Evolutionary conservation across 2,113 vertebrate species (phyloP).

Genomic region (Micronycteris hirsuta): DNA sequence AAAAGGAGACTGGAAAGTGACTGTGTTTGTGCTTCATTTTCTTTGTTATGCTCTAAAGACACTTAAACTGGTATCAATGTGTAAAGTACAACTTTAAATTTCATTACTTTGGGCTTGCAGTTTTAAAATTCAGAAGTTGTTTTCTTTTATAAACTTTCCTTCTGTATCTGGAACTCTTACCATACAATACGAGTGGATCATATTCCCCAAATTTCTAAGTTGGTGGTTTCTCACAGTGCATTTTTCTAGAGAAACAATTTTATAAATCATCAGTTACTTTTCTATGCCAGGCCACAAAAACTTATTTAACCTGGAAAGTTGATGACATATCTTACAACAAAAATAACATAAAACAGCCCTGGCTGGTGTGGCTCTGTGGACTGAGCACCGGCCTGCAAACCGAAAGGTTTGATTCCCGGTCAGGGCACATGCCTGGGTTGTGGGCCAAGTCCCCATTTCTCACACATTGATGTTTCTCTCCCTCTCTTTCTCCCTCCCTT

Average conservation of each 20-base stretch:
- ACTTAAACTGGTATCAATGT: neutral
- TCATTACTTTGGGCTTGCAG: neutral
- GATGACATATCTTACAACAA: neutral
- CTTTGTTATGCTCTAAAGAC: neutral
- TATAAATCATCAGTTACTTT: neutral
- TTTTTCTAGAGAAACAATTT: slow-evolving; percentile 8
- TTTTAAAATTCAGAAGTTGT: slow-evolving; percentile 36
- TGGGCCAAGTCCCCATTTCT: too few relatives aligned
- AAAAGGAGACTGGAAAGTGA: neutral
- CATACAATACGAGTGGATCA: neutral
- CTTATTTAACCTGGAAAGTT: neutral
- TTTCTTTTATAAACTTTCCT: neutral
- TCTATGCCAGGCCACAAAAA: neutral
- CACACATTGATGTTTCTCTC: too few relatives aligned
- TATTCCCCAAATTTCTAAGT: neutral
- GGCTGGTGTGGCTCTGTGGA: too few relatives aligned
- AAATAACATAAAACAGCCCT: neutral
- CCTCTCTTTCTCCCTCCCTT: too few relatives aligned
- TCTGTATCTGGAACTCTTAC: neutral
- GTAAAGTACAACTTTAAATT: neutral
- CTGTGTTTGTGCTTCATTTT: neutral
- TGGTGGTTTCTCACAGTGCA: neutral
- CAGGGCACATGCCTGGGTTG: too few relatives aligned
- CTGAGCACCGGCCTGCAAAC: too few relatives aligned
- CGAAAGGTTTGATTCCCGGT: too few relatives aligned